Base-by-base conservation (phyloP, 2,888 invertebrate species). In the Lasioglossum malachurum region DNA sequence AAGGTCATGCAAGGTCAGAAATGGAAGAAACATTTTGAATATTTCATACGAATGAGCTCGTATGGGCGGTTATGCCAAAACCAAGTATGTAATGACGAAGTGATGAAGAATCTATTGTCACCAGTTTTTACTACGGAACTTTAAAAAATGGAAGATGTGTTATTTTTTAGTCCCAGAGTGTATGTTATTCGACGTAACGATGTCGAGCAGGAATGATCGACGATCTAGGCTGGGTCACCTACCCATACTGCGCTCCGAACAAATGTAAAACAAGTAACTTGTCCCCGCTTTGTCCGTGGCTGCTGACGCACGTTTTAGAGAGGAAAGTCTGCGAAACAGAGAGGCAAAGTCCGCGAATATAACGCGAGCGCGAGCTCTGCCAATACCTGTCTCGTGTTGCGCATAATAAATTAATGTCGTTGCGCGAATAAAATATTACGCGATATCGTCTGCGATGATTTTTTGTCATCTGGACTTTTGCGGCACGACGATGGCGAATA, bases 351-450 rank as follows among this genome's bases (percentile, higher is more conserved):
- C 78, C 87, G 88, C 87, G 88, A 90, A 88, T 89, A 84, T 90
- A 92, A 90, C 53, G 83, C 89, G 83, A 75, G 84, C 82, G 83
- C 85, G 79, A 76, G 83, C 80, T 71, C 82, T 85, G 86, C 89
- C 91, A 75, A 92, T 91, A 91, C 87, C 83, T 87, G 91, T 88
- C 89, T 87, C 75, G 64, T 83, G 71, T 84, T 80, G 81, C 64
- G 80, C 75, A 79, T 87, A 60, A 60, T 60, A 60, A 92, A 91
- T 91, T 90, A 91, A 91, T 85, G 79, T 78, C 87, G 80, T 87
- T 87, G 80, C 84, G 75, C 81, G 71, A 86, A 80, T 84, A 83
- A 82, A 73, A 75, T 82, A 80, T 78, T 78, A 64, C 57, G 67
- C 67, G 78, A 83, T 78, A 80, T 85, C 75, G 38, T 77, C 27